Conservation (phyloP, 92 coral and sea anemone species). For the Epizoanthus illoricatus region DNA sequence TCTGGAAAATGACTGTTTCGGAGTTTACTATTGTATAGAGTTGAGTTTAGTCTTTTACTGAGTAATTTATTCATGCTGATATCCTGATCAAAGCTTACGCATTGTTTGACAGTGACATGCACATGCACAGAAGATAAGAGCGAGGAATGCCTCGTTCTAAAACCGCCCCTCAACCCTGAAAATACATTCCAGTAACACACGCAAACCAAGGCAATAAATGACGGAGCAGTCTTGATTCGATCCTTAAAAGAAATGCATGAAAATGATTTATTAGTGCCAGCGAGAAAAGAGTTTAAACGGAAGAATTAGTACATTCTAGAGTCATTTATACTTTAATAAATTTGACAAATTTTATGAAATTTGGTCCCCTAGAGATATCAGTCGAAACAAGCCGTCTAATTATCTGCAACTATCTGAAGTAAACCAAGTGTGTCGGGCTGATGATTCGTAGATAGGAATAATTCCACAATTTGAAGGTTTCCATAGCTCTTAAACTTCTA, state of each 20-base stretch:
- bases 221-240: neutral
- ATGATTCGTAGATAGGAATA: neutral
- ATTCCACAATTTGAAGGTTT: neutral
- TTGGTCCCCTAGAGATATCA: conserved; percentile 2
- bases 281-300: neutral
- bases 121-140: neutral
- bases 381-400: conserved; percentile 4
- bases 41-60: neutral
- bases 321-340: conserved; percentile 7
- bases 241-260: neutral
- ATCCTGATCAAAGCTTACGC: no score
- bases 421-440: conserved; percentile 26
- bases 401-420: conserved; percentile 13
- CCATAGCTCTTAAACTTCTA: neutral
- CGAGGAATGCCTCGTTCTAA: neutral
- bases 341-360: conserved; percentile 26
- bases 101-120: neutral
- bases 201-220: neutral
- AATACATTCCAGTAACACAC: neutral
- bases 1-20: neutral
- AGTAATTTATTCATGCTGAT: neutral
- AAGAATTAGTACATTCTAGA: neutral
- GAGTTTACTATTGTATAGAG: neutral
- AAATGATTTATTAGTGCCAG: neutral
- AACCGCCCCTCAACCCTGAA: conserved; percentile 6